Base-by-base conservation (phyloP, 1,140 invertebrate species). In the Solen grandis region DNA sequence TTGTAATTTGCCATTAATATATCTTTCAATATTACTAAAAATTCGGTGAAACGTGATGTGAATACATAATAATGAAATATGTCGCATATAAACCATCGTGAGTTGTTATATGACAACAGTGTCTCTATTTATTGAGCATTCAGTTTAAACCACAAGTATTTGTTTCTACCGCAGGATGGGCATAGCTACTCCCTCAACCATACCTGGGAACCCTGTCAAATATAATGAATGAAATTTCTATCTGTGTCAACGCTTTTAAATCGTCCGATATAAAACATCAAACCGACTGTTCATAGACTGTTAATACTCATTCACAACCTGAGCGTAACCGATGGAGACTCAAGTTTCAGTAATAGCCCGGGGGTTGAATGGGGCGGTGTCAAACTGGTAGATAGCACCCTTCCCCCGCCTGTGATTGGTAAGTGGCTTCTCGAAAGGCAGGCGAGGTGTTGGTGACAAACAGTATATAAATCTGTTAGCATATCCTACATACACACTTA, bases 381-480 rank as follows among this genome's bases (percentile, higher is more conserved):
- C 19, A 46, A 46, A 46, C 41, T n/a, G n/a, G n/a, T n/a, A n/a
- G n/a, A n/a, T n/a, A n/a, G n/a, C n/a, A n/a, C 41, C 8, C 19
- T 8, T 8, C 19, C 41, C 8, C 41, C 41, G 41, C 41, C 8
- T 46, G 41, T 46, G 8, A 46, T 46, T 46, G 41, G 41, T 19
- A 10, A 19, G 19, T 46, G 19, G 19, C 8, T 19, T 10, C 41
- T 46, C 19, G 41, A 46, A 46, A 46, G 41, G 19, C 41, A 46
- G 41, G 41, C 19, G 19, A 19, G 8, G 41, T 46, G 41, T 19
- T 8, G 19, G 41, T 8, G 41, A 10, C 41, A 19, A 46, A 19
- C 63, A 46, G 66, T 76, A 22, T 46, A 31, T 59, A 68, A 46
- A 62, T 78, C 65, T 66, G 41, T 36, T 55, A 65, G 19, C 41